These are phyloP conservation scores for Beris morrisii DNA, from an alignment of 2,888 invertebrate genomes.

Conservation along the genomic window DNA sequence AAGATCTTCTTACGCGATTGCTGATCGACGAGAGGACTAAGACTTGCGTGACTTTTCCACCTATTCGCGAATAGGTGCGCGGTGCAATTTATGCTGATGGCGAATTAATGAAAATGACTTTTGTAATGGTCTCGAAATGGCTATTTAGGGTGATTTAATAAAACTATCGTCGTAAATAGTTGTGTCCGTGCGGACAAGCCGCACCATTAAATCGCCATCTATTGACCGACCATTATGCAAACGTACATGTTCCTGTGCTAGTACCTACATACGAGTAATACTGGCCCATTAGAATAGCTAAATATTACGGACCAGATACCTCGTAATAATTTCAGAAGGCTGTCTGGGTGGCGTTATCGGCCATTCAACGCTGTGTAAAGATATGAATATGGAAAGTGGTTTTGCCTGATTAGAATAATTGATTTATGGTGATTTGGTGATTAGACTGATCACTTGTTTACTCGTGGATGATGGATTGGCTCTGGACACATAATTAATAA, in stretches of 20 bases:
- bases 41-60: too few species aligned
- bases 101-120: slow-evolving; percentile 9
- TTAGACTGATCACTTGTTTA: background rate
- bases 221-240: slow-evolving; percentile 4
- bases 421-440: background rate
- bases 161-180: slow-evolving; percentile 13
- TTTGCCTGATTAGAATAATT: slow-evolving; percentile 13
- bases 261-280: background rate
- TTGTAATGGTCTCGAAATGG: background rate
- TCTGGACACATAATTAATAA: too few species aligned
- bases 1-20: too few species aligned
- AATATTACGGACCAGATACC: background rate
- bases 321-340: too few species aligned
- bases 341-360: too few species aligned
- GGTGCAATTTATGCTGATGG: slow-evolving; percentile 4
- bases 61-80: too few species aligned
- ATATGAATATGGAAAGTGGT: slow-evolving; percentile 10
- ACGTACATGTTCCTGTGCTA: background rate
- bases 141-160: slow-evolving; percentile 20
- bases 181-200: background rate
- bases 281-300: background rate
- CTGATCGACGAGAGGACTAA: too few species aligned
- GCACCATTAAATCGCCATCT: slow-evolving; percentile 2
- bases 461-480: background rate
- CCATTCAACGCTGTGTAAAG: slow-evolving; percentile 2